Evolutionary conservation across 1,140 invertebrate species (phyloP), one percentile per base, ranked within the genome.

Genomic region (Drosophila arawakana): DNA sequence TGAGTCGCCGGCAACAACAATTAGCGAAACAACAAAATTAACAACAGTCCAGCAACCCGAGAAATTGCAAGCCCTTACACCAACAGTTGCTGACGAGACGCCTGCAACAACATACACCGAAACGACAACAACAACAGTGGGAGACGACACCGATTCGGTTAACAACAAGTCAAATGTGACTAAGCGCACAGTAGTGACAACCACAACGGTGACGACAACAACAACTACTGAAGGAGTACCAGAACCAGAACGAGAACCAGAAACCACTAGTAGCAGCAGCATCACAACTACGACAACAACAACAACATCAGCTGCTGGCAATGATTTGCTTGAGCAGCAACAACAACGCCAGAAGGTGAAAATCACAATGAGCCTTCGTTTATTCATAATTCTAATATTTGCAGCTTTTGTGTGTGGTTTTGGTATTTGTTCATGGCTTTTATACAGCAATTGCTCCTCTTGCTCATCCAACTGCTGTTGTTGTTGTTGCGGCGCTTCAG

Each of bases 351-450:
- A 91, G 85, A 91, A 92, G 91, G 91, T 92, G 91, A 92, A 92
- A 74, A 91, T 92, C 80, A 92, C 88, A 80, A 84, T 92, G 82
- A 91, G 91, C 80, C 78, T 90, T 84, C 88, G 82, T 90, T 86
- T 85, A 81, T 91, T 92, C 83, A 67, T 92, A 81, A 81, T 90
- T 85, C 70, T 92, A 81, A 81, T 92, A 70, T 79, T 92, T 84
- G 89, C 85, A 83, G 91, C 91, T 91, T 91, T 92, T 92, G 60
- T 92, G 72, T 92, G 91, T 92, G 91, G 91, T 92, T 92, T 91
- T 81, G 91, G 91, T 92, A 81, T 92, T 84, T 92, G 91, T 92
- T 90, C 86, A 90, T 92, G 91, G 91, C 91, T 92, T 92, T 88
- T 91, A 80, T 79, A 73, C 37, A 75, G 78, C 68, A 80, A 90